Evolutionary conservation across 2,797 vertebrate species (phyloP).

Genomic region (Acanthornis magna): DNA sequence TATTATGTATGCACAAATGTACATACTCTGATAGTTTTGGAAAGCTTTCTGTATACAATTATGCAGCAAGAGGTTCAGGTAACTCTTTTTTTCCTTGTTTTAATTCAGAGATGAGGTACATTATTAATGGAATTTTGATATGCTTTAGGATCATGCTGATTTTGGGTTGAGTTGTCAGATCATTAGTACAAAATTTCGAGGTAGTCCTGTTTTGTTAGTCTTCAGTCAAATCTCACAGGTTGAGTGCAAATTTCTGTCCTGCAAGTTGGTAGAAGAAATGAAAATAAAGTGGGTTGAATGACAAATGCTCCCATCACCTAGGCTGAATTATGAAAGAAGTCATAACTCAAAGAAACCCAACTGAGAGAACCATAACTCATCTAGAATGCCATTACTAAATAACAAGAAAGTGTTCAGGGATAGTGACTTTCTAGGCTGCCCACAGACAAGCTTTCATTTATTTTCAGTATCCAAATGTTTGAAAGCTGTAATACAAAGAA

Average conservation of each 20-base stretch:
- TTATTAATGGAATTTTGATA: background rate
- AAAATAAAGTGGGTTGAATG: background rate
- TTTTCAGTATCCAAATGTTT: background rate
- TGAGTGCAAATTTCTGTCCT: background rate
- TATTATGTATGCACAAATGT: accelerated
- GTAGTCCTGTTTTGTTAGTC: background rate
- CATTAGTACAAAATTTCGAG: background rate
- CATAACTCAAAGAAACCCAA: background rate
- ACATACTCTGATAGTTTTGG: background rate
- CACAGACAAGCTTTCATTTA: background rate
- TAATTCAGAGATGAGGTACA: background rate
- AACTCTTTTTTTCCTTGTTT: background rate
- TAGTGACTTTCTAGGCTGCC: background rate
- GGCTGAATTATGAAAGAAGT: background rate
- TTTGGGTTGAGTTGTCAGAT: background rate
- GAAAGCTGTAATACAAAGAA: background rate
- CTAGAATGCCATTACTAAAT: background rate
- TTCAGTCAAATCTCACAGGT: background rate
- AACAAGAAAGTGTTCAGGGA: background rate
- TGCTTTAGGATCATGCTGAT: background rate
- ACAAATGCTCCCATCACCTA: background rate
- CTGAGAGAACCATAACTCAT: background rate
- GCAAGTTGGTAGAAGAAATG: background rate
- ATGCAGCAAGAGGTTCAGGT: background rate
- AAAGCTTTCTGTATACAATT: background rate